Conservation (phyloP, 2,797 vertebrate species). For the Carapus acus region DNA sequence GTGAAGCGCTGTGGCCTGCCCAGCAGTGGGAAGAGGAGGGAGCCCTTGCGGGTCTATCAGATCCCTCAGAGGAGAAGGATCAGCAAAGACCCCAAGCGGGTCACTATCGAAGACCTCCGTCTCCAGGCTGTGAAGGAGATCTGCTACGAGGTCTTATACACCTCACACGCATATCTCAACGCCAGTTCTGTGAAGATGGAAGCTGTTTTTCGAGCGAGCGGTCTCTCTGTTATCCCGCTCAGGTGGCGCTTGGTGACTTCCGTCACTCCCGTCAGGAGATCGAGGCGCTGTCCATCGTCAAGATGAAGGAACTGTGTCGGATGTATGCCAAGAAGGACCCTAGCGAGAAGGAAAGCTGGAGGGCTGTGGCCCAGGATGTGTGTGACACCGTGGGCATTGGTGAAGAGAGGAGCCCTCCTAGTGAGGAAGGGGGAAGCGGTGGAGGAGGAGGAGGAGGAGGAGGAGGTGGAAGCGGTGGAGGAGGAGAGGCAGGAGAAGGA, state of each 20-base stretch:
- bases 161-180: too few relatives aligned
- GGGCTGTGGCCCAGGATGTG: conserved; percentile 81
- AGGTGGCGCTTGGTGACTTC: conserved; percentile 86
- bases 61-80: conserved; percentile 83
- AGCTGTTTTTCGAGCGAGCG: too few relatives aligned
- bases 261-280: conserved; percentile 82
- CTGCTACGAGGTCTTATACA: conserved; percentile 76
- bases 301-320: conserved; percentile 86
- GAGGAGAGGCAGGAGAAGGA: conserved; percentile 32
- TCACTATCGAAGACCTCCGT: conserved; percentile 81
- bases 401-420: conserved; percentile 60
- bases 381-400: conserved; percentile 86
- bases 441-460: conserved; percentile 2
- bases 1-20: conserved; percentile 85
- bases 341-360: conserved; percentile 77
- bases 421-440: conserved; percentile 40
- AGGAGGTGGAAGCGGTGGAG: conserved; percentile 30
- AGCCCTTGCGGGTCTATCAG: conserved; percentile 83
- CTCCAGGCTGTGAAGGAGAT: conserved; percentile 91
- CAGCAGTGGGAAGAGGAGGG: conserved; percentile 83
- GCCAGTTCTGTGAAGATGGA: too few relatives aligned
- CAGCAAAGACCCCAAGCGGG: conserved; percentile 79
- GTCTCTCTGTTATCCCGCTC: too few relatives aligned
- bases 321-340: conserved; percentile 77
- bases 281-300: conserved; percentile 84